Conservation (phyloP, 2,797 vertebrate species). For the Notolepis coatsorum region DNA sequence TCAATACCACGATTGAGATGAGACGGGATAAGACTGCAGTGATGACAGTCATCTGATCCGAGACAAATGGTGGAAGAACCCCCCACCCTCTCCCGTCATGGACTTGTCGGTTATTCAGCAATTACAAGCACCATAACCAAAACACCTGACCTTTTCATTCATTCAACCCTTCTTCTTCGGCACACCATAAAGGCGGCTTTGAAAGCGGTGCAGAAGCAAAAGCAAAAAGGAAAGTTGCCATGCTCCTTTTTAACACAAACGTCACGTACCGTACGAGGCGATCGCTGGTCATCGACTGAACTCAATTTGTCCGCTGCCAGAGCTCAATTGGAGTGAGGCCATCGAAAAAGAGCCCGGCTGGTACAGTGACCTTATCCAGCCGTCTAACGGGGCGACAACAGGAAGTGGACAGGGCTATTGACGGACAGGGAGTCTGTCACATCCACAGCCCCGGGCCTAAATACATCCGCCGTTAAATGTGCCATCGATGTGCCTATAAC, state of each 20-base stretch:
- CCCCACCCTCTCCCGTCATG: conserved; percentile 15
- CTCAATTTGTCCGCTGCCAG: conserved; percentile 67
- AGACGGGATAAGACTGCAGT: background rate
- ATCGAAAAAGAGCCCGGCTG: conserved; percentile 70
- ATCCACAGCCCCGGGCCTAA: conserved; percentile 64
- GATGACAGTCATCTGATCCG: conserved; percentile 35
- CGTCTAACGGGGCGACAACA: conserved; percentile 72
- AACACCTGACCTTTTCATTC: conserved; percentile 57
- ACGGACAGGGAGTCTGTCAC: conserved; percentile 67
- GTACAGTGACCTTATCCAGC: conserved; percentile 66
- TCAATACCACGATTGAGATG: background rate
- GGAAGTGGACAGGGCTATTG: conserved; percentile 78
- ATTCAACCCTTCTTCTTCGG: conserved; percentile 25
- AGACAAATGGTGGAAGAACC: conserved; percentile 18
- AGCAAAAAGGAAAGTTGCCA: conserved; percentile 47
- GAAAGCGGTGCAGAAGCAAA: conserved; percentile 38
- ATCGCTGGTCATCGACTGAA: conserved; percentile 61
- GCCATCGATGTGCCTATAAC: conserved; percentile 50
- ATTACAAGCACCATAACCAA: conserved; percentile 34
- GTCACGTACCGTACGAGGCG: conserved; percentile 55
- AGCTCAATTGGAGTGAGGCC: conserved; percentile 48
- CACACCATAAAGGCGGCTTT: conserved; percentile 59
- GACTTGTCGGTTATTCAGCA: conserved; percentile 30
- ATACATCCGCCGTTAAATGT: conserved; percentile 51
- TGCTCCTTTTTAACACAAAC: conserved; percentile 64